Evolutionary conservation across 2,113 vertebrate genomes (phyloP).

Genomic region (Paracanthobrama guichenoti): DNA sequence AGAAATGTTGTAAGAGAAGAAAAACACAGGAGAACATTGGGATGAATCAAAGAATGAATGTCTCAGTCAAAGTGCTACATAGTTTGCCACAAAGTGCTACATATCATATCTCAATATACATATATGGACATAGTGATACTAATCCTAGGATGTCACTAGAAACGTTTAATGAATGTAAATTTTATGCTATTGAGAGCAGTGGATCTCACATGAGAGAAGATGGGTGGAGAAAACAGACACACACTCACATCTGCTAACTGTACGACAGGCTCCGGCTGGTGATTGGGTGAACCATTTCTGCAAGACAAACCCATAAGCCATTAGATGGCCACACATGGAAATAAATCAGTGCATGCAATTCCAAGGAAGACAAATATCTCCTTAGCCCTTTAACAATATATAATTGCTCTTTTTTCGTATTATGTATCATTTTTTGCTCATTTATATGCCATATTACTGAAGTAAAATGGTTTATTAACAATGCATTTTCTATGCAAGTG

Average conservation of each 20-base stretch:
- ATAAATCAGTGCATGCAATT: neutral
- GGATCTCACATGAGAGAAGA: neutral
- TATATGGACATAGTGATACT: neutral
- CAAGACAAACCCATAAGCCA: slow-evolving; percentile 27
- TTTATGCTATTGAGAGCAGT: neutral
- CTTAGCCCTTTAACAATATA: no score
- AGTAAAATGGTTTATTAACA: neutral
- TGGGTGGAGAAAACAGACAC: neutral
- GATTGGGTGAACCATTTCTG: slow-evolving; percentile 92
- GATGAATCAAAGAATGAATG: neutral
- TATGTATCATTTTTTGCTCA: neutral
- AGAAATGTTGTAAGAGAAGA: neutral
- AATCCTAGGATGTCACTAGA: neutral
- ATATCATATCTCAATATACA: neutral
- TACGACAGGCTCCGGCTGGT: slow-evolving; percentile 76
- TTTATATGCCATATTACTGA: neutral
- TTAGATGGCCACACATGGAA: neutral
- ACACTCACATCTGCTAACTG: slow-evolving; percentile 74
- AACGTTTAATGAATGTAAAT: neutral
- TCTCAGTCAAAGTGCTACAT: neutral
- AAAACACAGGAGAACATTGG: neutral
- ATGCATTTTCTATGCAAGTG: neutral
- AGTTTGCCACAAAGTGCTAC: neutral
- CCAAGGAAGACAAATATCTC: neutral
- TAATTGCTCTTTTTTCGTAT: neutral